Base-by-base conservation (phyloP, 1,140 invertebrate species). In the Apis cerana region DNA sequence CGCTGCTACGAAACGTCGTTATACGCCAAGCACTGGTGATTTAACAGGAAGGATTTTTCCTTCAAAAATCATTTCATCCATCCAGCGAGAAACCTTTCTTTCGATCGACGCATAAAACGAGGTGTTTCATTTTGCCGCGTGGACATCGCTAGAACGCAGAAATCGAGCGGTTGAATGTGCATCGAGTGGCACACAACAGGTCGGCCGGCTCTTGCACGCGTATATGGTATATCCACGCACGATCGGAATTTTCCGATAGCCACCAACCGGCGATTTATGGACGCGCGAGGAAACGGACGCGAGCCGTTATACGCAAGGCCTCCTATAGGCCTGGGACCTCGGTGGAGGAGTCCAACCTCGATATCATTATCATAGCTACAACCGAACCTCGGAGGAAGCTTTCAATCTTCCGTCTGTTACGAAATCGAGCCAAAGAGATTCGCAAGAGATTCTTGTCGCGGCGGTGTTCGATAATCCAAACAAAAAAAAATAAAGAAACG, bases 181-280 rank as follows among this genome's bases (percentile, higher is more conserved):
- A 48, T 19, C 56, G 8, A 65, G 70, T 56, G n/a, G 68, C 65
- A 19, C 70, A 68, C 70, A 68, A 65, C 84, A 56, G 56, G 64
- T 69, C 72, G 74, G 64, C 43, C 19, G 48, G 71, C n/a, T 79
- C 59, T 59, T 2, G 65, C 50, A 50, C 65, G 84, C 89, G 85
- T 90, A 92, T 91, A 93, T 89, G 90, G 90, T 84, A 79, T 69
- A 79, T 69, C 85, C 86, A 90, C 88, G 78, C 83, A 88, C 86
- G 91, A 91, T 92, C 78, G 91, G 91, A 91, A 92, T 92, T 93
- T 93, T 92, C 90, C 90, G 90, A 93, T 92, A 92, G 89, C 88
- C 86, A 72, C 64, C 76, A 64, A 61, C 59, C 77, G 54, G 77
- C 85, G 88, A 91, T 91, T 92, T 92, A 92, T 89, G 86, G 88